Percentiles rank a stretch among this genome's conserved stretches.
These are phyloP conservation scores for Nephrotoma appendiculata DNA, from an alignment of 2,888 invertebrate species.

Conservation along the genomic window DNA sequence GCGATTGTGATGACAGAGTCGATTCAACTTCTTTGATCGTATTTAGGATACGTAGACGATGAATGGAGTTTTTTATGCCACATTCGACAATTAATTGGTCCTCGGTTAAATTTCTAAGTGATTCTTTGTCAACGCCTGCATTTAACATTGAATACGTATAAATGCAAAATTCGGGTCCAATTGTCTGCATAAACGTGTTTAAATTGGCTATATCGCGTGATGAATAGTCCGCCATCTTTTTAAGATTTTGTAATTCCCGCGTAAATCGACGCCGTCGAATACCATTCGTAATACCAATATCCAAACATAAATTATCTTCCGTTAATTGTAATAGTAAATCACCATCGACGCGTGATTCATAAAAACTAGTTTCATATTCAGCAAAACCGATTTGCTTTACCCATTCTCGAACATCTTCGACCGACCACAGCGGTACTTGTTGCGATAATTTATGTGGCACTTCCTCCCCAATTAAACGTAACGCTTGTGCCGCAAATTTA, in stretches of 20 bases:
- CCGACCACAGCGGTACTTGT: constrained; percentile 96
- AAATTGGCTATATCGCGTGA: constrained; percentile 86
- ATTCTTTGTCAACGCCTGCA: constrained; percentile 85
- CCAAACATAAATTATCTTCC: constrained; percentile 82
- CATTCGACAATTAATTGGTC: constrained; percentile 87
- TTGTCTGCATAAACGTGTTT: constrained; percentile 65
- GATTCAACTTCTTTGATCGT: constrained; percentile 64
- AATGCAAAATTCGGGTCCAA: constrained; percentile 82
- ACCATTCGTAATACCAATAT: constrained; percentile 86
- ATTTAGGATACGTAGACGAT: constrained; percentile 78
- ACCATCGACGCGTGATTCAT: constrained; percentile 88
- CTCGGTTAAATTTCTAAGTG: constrained; percentile 72
- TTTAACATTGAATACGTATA: constrained; percentile 96
- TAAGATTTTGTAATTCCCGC: constrained; percentile 80
- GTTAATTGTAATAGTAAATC: constrained; percentile 85
- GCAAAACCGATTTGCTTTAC: constrained; percentile 94
- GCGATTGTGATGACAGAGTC: constrained; percentile 47
- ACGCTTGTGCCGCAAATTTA: constrained; percentile 87
- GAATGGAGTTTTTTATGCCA: constrained; percentile 86
- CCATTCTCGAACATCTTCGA: constrained; percentile 95
- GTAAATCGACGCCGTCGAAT: constrained; percentile 82
- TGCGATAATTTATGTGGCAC: constrained; percentile 96
- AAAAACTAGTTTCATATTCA: constrained; percentile 69
- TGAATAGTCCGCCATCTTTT: constrained; percentile 93
- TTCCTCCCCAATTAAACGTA: constrained; percentile 86